Percentiles rank a stretch among this genome's conserved stretches.
phyloP scores from a whole-genome alignment of 2,888 invertebrate genomes.

The Operophtera brumata region DNA sequence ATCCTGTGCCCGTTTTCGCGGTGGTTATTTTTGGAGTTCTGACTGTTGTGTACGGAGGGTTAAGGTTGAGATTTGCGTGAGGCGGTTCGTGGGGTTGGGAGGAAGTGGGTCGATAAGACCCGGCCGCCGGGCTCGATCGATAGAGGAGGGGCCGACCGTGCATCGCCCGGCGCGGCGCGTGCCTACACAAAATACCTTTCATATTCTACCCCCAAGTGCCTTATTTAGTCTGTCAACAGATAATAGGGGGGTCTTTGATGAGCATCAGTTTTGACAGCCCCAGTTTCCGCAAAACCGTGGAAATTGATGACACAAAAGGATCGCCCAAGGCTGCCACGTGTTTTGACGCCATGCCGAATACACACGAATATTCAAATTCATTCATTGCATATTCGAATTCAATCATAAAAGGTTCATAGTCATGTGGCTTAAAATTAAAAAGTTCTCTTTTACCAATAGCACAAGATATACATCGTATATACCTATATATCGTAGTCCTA shows the following conservation, averaged over 20 bases:
- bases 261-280: slow-evolving; percentile 24
- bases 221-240: slow-evolving; percentile 42
- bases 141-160: slow-evolving; percentile 58
- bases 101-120: slow-evolving; percentile 70
- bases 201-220: slow-evolving; percentile 41
- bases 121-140: slow-evolving; percentile 66
- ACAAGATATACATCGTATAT: too few species aligned
- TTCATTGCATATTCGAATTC: neutral
- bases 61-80: slow-evolving; percentile 67
- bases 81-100: slow-evolving; percentile 47
- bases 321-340: slow-evolving; percentile 6
- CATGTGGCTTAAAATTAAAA: too few species aligned
- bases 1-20: slow-evolving; percentile 49
- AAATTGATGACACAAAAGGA: slow-evolving; percentile 6
- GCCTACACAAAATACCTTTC: slow-evolving; percentile 57
- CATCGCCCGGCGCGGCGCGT: slow-evolving; percentile 47
- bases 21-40: slow-evolving; percentile 41
- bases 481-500: too few species aligned
- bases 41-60: slow-evolving; percentile 42
- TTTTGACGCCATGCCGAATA: neutral
- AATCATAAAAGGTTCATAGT: neutral
- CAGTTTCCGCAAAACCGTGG: slow-evolving; percentile 9
- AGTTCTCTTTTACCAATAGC: too few species aligned
- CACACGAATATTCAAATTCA: neutral
- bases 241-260: slow-evolving; percentile 32